Conservation (phyloP, 2,113 vertebrate genomes). For the Athene cunicularia region DNA sequence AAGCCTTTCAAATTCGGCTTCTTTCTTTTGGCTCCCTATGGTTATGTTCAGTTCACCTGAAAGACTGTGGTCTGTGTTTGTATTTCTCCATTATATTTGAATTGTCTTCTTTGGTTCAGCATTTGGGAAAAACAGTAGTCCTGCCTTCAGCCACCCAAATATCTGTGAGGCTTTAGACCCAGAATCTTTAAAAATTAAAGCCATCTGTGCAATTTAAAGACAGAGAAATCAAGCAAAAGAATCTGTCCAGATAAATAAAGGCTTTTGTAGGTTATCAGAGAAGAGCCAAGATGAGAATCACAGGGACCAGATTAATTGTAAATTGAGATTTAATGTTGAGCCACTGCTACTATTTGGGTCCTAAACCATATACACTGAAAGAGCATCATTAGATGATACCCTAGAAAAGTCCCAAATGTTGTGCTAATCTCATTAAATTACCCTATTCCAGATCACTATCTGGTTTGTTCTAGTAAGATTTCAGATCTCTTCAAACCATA, state of each 20-base stretch:
- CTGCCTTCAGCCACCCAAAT: not conserved
- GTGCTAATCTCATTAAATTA: not conserved
- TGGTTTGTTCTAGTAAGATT: not conserved
- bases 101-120: not conserved
- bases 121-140: not conserved
- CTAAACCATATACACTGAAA: not conserved
- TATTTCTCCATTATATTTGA: not conserved
- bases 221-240: not conserved
- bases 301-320: not conserved
- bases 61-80: not conserved
- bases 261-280: not conserved
- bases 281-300: not conserved
- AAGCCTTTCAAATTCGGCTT: not conserved
- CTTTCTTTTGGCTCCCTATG: not conserved
- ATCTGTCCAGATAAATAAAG: not conserved
- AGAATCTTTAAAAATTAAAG: not conserved
- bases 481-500: not conserved
- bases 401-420: not conserved
- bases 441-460: not conserved
- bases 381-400: not conserved
- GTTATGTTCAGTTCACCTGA: not conserved
- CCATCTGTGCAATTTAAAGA: not conserved
- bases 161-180: not conserved
- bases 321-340: not conserved
- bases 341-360: not conserved